Base-by-base conservation (phyloP, 2,888 invertebrate genomes). In the Dryobotodes eremita region DNA sequence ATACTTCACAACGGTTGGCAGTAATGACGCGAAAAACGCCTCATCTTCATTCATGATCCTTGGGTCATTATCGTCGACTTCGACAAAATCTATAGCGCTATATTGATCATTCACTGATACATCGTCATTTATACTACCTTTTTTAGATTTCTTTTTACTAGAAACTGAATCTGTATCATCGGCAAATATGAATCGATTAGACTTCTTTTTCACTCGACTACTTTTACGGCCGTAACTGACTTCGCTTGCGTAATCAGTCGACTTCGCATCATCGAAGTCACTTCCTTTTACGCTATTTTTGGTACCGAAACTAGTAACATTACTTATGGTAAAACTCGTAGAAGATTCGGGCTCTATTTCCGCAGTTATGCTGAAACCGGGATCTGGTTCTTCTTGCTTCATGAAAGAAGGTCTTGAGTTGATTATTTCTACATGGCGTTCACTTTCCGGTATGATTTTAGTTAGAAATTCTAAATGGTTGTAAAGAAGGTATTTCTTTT, bases 1-100 rank as follows among this genome's bases (percentile, higher is more conserved):
- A 82, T 96, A 96, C 81, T 93, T 96, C 0, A 96, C 96, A 1
- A 96, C 91, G 0, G 95, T 93, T 0, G 96, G 97, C 46, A 97
- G 84, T 2, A 97, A 86, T 0, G 97, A 96, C 0, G 96, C 96
- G 72, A 97, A 97, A 82, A 97, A 97, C 0, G 96, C 96, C 79
- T 97, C 97, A 79, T 97, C 96, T 80, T 97, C 97, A 76, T 97
- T 96, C 96, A 97, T 96, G 0, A 97, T 88, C 53, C 96, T 91
- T 0, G 94, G 93, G 75, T 96, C 96, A 75, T 90, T 91, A 10
- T 93, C 93, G 6, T 93, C 93, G 0, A 94, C 88, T 80, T 93
- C 94, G 0, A 93, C 90, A 65, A 94, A 93, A 84, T 95, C 93
- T 36, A 94, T 86, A 2, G 88, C 80, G 15, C 78, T 86, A 3